Evolutionary conservation across 2,113 vertebrate genomes (phyloP).

Genomic region (Xyliphius kryptos): DNA sequence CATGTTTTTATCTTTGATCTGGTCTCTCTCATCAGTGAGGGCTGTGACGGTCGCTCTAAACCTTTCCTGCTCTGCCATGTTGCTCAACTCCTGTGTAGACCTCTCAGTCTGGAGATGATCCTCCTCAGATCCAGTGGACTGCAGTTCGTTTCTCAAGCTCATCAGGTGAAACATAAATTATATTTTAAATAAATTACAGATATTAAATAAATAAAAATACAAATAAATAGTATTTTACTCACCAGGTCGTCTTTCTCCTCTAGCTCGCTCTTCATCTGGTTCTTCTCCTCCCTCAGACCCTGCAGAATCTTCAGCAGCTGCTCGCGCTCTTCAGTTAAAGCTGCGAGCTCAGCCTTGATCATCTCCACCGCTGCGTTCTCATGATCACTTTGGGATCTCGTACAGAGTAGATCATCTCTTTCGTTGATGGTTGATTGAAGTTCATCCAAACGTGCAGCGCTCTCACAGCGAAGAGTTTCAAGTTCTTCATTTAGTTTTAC

Average conservation of each 20-base stretch:
- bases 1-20: constrained; percentile 30
- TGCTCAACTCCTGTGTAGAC: not conserved
- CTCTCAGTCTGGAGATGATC: constrained; percentile 33
- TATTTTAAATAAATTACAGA: not conserved
- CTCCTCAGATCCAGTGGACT: constrained; percentile 25
- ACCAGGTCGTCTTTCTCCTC: constrained; percentile 27
- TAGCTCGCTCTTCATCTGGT: constrained; percentile 1
- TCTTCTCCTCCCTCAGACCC: constrained; percentile 19
- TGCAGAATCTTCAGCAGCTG: constrained; percentile 29
- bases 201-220: not conserved
- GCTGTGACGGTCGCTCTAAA: not conserved
- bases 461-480: no score
- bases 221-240: not conserved
- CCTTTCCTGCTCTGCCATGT: not conserved
- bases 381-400: not conserved
- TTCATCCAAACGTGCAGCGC: no score
- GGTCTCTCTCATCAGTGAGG: constrained; percentile 26
- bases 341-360: constrained; percentile 25
- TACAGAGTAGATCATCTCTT: constrained; percentile 31
- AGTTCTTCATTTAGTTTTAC: no score
- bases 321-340: constrained; percentile 46
- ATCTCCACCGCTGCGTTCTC: constrained; percentile 14
- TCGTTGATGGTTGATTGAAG: not conserved
- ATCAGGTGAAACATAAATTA: constrained; percentile 12
- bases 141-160: constrained; percentile 38